Evolutionary conservation across 2,888 invertebrate species (phyloP).

Genomic region (Papilio protenor): DNA sequence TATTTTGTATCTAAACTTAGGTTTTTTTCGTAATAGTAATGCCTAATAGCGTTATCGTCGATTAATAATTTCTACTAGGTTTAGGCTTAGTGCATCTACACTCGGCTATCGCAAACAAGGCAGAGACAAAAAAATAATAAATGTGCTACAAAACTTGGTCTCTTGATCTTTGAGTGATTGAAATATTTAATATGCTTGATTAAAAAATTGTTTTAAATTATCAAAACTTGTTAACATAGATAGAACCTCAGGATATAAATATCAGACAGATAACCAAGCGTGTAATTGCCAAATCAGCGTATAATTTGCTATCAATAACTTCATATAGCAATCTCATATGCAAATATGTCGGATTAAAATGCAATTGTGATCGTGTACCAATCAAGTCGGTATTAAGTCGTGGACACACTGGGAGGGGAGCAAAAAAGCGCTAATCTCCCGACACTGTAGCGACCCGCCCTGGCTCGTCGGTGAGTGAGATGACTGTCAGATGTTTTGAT

Average conservation of each 20-base stretch:
- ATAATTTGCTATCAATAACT: constrained; percentile 22
- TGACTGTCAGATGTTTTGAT: constrained; percentile 51
- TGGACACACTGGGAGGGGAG: constrained; percentile 28
- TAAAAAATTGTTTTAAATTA: too few relatives aligned
- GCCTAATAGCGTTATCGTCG: too few relatives aligned
- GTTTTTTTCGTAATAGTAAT: too few relatives aligned
- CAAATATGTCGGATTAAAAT: constrained; percentile 42
- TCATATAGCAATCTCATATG: constrained; percentile 2
- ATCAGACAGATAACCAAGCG: constrained; percentile 20
- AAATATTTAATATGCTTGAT: too few relatives aligned
- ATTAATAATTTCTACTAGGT: too few relatives aligned
- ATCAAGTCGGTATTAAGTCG: constrained; percentile 38
- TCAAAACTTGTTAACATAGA: too few relatives aligned
- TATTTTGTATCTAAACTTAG: too few relatives aligned
- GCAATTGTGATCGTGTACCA: constrained; percentile 40
- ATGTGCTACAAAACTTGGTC: too few relatives aligned
- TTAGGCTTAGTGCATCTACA: too few relatives aligned
- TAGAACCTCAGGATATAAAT: neutral
- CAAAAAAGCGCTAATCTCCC: constrained; percentile 44
- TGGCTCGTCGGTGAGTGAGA: constrained; percentile 44
- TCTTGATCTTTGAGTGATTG: too few relatives aligned
- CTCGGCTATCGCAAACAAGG: too few relatives aligned
- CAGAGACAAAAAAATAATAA: too few relatives aligned
- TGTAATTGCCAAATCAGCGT: constrained; percentile 14
- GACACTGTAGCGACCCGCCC: constrained; percentile 49